phyloP scores from a whole-genome alignment of 2,113 vertebrate genomes.

The Calyptommatus sinebrachiatus region DNA sequence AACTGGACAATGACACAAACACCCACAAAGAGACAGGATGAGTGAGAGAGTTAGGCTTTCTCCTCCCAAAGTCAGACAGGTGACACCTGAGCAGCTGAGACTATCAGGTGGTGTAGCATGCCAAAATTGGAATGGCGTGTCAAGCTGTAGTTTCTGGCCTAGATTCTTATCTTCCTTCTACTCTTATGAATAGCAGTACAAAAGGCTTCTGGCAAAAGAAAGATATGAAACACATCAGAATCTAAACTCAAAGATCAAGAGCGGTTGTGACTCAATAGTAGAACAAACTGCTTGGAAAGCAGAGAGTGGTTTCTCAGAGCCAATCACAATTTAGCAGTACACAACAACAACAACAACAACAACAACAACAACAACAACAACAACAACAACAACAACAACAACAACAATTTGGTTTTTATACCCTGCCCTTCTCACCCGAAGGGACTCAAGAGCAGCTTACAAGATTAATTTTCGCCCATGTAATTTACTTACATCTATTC shows the following conservation, averaged over 20 bases:
- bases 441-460: too few species aligned
- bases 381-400: too few species aligned
- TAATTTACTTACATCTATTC: too few species aligned
- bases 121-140: not conserved
- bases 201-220: conserved; percentile 43
- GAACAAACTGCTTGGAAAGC: too few species aligned
- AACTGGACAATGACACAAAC: conserved; percentile 25
- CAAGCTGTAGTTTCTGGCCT: conserved; percentile 50
- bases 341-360: too few species aligned
- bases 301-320: too few species aligned
- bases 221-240: conserved; percentile 41
- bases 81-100: conserved; percentile 21
- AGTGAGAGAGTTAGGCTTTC: not conserved
- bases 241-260: conserved; percentile 26
- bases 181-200: not conserved
- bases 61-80: conserved; percentile 38
- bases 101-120: not conserved
- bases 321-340: too few species aligned
- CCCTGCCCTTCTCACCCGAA: too few species aligned
- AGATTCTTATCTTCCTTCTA: conserved; percentile 56
- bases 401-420: too few species aligned
- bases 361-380: too few species aligned
- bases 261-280: too few species aligned
- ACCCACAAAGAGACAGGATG: not conserved
- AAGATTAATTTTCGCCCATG: too few species aligned